A percentile compares a stretch with the other conserved stretches of the same genome.
phyloP scores from a whole-genome alignment of 1,140 invertebrate genomes.

The Artemia franciscana region DNA sequence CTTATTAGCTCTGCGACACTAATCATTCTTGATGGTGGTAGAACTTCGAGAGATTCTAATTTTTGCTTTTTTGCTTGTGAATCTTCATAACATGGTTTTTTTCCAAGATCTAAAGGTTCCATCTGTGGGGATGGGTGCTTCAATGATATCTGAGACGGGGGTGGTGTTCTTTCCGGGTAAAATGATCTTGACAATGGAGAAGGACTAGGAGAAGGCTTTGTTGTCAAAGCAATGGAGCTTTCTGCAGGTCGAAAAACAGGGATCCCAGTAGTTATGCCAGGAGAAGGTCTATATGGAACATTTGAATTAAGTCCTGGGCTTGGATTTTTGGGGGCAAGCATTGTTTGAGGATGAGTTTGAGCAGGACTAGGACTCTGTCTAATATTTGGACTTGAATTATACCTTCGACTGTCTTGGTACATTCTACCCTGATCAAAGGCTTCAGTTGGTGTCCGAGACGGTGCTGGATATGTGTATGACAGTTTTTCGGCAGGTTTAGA shows the following conservation, averaged over 20 bases:
- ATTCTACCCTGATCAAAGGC: not conserved
- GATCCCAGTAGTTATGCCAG: constrained; percentile 33
- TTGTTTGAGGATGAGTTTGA: not conserved
- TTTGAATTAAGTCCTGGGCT: not conserved
- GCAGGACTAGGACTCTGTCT: not conserved
- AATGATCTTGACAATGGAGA: not conserved
- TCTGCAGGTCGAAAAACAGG: constrained; percentile 25
- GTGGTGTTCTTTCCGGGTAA: not conserved
- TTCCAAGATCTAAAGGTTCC: constrained; percentile 6
- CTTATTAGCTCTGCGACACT: not conserved
- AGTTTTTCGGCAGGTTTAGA: not conserved
- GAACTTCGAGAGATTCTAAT: not conserved
- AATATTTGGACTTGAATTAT: not conserved
- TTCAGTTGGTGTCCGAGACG: not conserved
- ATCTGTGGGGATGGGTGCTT: constrained; percentile 1
- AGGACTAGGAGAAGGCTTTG: not conserved
- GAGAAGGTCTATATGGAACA: constrained; percentile 10
- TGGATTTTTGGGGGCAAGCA: not conserved
- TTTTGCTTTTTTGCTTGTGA: not conserved
- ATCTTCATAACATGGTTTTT: not conserved
- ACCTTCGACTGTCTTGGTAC: not conserved
- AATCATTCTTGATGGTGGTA: not conserved
- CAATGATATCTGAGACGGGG: not conserved
- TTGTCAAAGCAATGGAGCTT: not conserved
- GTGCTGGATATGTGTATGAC: not conserved